Evolutionary conservation across 2,797 vertebrate genomes (phyloP), one percentile per base, ranked within the genome.

Genomic region (Rhabdomys pumilio): DNA sequence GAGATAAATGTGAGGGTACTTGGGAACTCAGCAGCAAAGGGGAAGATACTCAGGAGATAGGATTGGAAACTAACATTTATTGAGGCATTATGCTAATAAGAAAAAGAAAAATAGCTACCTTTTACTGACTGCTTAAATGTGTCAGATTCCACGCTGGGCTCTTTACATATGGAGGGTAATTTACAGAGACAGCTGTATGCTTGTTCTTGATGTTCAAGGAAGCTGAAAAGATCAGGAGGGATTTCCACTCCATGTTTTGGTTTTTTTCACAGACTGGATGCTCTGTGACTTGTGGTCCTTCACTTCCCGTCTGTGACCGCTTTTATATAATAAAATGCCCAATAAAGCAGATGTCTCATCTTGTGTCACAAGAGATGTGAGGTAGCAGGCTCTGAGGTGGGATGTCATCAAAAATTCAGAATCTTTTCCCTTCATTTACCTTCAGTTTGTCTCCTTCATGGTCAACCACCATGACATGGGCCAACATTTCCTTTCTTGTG

Each of bases 81-180:
- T 89, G 97, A 98, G 96, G 96, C 97, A 96, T 97, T 96, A 97
- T 97, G 97, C 96, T 97, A 97, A 97, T 97, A 73, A 96, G 97
- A 77, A 97, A 95, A 96, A 97, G 97, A 98, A 97, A 97, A 98
- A 97, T 96, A 96, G 94, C 95, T 82, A 77, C 97, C 96, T 96
- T 96, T 97, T 96, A 97, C 92, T 19, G 94, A 76, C 93, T 95
- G 97, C 91, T 96, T 97, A 87, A 92, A 88, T 84, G 89, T 97
- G 96, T 93, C 97, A 96, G 83, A 83, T 59, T 75, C 88, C 97
- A 91, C 34, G 94, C 96, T 91, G 96, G 29, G 97, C 89, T 93
- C 95, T 87, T 91, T 90, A 95, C 91, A 88, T 93, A 95, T 34
- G 79, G 93, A 89, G 50, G 76, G 94, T 91, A 89, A 97, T 95